Percentiles rank a stretch among this genome's conserved stretches.
Conservation (phyloP, 2,888 invertebrate species). For the Epirrhoe alternata region DNA sequence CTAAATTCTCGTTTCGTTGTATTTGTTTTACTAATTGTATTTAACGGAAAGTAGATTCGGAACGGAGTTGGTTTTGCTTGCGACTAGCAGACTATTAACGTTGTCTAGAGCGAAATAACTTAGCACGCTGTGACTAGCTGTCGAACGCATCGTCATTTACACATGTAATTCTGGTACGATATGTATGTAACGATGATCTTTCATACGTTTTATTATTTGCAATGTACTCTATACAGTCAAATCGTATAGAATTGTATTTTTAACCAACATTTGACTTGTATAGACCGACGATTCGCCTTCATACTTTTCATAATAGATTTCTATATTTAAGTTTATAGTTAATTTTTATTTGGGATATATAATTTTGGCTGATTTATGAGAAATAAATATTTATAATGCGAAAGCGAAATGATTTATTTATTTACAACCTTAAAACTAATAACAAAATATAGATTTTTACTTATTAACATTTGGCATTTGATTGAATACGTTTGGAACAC, state of each 20-base stretch:
- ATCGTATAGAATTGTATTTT: constrained; percentile 37
- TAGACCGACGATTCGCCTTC: constrained; percentile 49
- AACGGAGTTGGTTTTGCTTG: constrained; percentile 17
- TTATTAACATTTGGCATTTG: constrained; percentile 11
- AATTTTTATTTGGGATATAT: constrained; percentile 77
- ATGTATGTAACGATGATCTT: constrained; percentile 39
- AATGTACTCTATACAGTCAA: constrained; percentile 32
- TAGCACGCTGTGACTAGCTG: neutral
- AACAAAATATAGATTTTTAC: constrained; percentile 25
- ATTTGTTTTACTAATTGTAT: constrained; percentile 27
- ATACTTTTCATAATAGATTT: constrained; percentile 64
- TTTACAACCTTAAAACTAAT: constrained; percentile 45
- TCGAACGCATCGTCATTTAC: constrained; percentile 11
- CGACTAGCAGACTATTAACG: neutral
- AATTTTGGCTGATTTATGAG: constrained; percentile 81
- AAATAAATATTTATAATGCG: constrained; percentile 79
- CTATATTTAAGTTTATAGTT: constrained; percentile 76
- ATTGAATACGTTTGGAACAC: constrained; percentile 8
- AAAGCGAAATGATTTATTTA: constrained; percentile 60
- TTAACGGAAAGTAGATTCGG: constrained; percentile 23
- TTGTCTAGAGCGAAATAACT: neutral
- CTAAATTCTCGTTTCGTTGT: constrained; percentile 30
- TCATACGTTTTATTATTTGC: constrained; percentile 25
- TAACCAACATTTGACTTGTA: constrained; percentile 37
- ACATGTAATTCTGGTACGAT: constrained; percentile 25